A percentile compares a stretch with the other conserved stretches of the same genome.
These are phyloP conservation scores for Leucophenga varia DNA, from an alignment of 1,140 invertebrate genomes.

Conservation along the genomic window DNA sequence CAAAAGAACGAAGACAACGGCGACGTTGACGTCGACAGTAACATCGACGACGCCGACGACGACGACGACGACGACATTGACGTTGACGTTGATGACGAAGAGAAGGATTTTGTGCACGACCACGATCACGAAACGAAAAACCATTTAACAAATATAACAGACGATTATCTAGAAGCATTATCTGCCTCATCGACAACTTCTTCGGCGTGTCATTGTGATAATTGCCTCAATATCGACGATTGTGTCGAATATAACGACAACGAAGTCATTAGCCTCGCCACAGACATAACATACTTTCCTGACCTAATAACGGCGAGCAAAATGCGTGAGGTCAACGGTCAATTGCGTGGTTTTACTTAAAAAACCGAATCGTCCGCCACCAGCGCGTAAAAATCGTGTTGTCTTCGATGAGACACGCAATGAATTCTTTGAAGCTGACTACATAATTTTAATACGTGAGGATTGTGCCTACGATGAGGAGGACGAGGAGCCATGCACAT, in stretches of 20 bases:
- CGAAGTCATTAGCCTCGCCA: conserved; percentile 7
- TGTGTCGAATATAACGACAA: conserved; percentile 11
- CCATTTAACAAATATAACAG: conserved; percentile 7
- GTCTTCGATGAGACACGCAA: conserved; percentile 82
- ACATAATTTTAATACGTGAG: conserved; percentile 81
- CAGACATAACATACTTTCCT: conserved; percentile 1
- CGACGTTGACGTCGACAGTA: conserved; percentile 11
- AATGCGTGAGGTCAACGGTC: conserved; percentile 54
- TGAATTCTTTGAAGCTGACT: conserved; percentile 85
- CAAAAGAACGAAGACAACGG: conserved; percentile 24
- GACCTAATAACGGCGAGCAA: conserved; percentile 5
- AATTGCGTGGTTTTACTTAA: conserved; percentile 49
- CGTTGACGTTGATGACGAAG: conserved; percentile 6
- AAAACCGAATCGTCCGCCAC: conserved; percentile 53
- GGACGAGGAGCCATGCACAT: conserved; percentile 72
- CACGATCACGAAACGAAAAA: not conserved
- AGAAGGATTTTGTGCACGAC: not conserved
- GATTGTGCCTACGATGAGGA: conserved; percentile 79
- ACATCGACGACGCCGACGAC: conserved; percentile 8
- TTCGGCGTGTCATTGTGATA: conserved; percentile 35
- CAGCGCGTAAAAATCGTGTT: conserved; percentile 68
- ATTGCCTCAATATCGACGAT: conserved; percentile 25
- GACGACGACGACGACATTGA: conserved; percentile 4
- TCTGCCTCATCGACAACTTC: conserved; percentile 17
- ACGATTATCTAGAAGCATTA: not conserved